phyloP scores from a whole-genome alignment of 2,797 vertebrate genomes.

The Danio jaintianensis region DNA sequence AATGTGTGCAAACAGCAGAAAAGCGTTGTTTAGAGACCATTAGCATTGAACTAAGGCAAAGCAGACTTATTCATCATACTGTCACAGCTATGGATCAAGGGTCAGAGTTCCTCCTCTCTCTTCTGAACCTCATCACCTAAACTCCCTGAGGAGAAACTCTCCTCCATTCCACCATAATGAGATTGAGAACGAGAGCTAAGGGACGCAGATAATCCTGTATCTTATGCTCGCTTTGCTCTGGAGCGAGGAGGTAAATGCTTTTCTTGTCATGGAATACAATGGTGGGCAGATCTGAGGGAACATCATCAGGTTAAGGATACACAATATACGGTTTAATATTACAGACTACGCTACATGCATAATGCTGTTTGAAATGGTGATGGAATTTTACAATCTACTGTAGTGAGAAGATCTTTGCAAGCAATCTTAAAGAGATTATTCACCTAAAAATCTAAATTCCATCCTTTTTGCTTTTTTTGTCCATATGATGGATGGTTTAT shows the following conservation, averaged over 20 bases:
- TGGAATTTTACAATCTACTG: not conserved
- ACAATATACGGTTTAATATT: not conserved
- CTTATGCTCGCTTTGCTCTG: conserved; percentile 15
- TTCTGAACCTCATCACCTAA: conserved; percentile 44
- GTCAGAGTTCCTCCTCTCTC: conserved; percentile 62
- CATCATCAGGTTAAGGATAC: not conserved
- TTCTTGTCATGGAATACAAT: conserved; percentile 19
- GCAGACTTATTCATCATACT: conserved; percentile 63
- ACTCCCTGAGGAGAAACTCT: conserved; percentile 15
- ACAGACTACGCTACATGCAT: not conserved
- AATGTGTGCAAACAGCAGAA: conserved; percentile 13
- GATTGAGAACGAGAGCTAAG: conserved; percentile 34
- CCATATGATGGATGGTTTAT: not conserved
- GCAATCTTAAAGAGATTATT: conserved; percentile 15
- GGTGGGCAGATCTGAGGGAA: not conserved
- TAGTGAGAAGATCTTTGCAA: conserved; percentile 13
- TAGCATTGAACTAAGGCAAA: conserved; percentile 53
- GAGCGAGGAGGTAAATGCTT: conserved; percentile 21
- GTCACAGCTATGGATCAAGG: conserved; percentile 66
- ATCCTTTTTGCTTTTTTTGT: not conserved
- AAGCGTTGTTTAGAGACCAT: conserved; percentile 53
- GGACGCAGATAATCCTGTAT: conserved; percentile 35
- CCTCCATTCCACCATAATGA: conserved; percentile 35
- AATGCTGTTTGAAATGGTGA: not conserved
- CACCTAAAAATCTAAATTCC: not conserved